A percentile compares a stretch with the other conserved stretches of the same genome.
phyloP scores from a whole-genome alignment of 2,888 invertebrate genomes.

The Glyphotaelius pellucidus region DNA sequence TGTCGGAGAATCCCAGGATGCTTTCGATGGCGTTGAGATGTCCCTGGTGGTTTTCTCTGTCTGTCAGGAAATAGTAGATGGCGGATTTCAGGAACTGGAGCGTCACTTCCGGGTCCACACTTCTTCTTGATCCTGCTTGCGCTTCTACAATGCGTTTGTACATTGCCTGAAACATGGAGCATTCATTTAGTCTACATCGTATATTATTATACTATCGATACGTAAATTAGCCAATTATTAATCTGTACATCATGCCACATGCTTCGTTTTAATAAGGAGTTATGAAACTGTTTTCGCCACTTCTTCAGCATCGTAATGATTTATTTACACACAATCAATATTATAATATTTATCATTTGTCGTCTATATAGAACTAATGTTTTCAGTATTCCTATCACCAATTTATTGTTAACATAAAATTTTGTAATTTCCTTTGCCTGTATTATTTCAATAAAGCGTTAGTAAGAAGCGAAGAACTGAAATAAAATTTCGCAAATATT shows the following conservation, averaged over 20 bases:
- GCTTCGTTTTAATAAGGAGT: not conserved
- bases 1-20: conserved; percentile 91
- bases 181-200: not conserved
- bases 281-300: too few relatives aligned
- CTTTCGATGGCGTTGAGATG: conserved; percentile 94
- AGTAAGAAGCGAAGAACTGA: not conserved
- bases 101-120: conserved; percentile 93
- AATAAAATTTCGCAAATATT: not conserved
- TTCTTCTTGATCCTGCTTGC: conserved; percentile 82
- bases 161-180: conserved; percentile 82
- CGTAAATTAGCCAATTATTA: not conserved
- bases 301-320: too few relatives aligned
- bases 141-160: conserved; percentile 89
- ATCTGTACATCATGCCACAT: not conserved
- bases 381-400: not conserved
- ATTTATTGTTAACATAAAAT: not conserved
- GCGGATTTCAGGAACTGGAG: conserved; percentile 95
- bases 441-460: not conserved
- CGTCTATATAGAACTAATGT: not conserved
- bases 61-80: conserved; percentile 93
- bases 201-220: not conserved
- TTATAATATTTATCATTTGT: too few relatives aligned
- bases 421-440: not conserved
- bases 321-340: too few relatives aligned
- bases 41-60: conserved; percentile 91